phyloP scores from a whole-genome alignment of 2,888 invertebrate genomes.

The Nesidiocoris tenuis region DNA sequence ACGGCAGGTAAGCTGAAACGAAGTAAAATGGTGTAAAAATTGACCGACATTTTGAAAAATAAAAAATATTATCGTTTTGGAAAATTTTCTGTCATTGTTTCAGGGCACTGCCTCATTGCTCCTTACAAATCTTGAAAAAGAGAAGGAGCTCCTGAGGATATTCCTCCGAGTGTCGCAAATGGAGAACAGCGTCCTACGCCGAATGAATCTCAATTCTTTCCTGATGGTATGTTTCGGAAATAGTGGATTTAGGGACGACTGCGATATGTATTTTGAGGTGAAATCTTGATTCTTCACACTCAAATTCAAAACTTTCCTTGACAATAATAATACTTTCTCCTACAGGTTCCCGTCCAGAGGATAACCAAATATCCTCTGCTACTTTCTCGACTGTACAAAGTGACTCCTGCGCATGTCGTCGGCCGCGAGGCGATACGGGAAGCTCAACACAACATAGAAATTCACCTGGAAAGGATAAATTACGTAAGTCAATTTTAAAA shows the following conservation, averaged over 20 bases:
- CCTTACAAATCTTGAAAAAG: slow-evolving; percentile 87
- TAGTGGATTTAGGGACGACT: no score
- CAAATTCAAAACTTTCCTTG: no score
- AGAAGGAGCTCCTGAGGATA: slow-evolving; percentile 88
- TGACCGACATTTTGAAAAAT: no score
- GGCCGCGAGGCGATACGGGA: slow-evolving; percentile 79
- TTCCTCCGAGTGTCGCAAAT: slow-evolving; percentile 94
- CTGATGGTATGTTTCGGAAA: slow-evolving; percentile 70
- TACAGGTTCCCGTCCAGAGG: slow-evolving; percentile 87
- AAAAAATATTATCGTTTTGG: no score
- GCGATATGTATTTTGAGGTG: no score
- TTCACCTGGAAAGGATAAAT: slow-evolving; percentile 91
- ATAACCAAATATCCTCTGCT: slow-evolving; percentile 95
- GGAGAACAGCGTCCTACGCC: slow-evolving; percentile 87
- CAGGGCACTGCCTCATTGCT: slow-evolving; percentile 84
- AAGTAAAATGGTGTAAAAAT: not conserved
- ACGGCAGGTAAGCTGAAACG: slow-evolving; percentile 63
- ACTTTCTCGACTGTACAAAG: slow-evolving; percentile 84
- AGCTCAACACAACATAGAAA: slow-evolving; percentile 88
- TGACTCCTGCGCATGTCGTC: slow-evolving; percentile 81
- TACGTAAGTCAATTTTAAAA: slow-evolving; percentile 58
- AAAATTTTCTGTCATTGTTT: no score
- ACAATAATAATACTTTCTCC: not conserved
- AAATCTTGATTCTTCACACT: no score
- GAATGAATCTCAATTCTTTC: slow-evolving; percentile 97